phyloP scores from a whole-genome alignment of 2,797 vertebrate species.

The Malurus leucopterus region DNA sequence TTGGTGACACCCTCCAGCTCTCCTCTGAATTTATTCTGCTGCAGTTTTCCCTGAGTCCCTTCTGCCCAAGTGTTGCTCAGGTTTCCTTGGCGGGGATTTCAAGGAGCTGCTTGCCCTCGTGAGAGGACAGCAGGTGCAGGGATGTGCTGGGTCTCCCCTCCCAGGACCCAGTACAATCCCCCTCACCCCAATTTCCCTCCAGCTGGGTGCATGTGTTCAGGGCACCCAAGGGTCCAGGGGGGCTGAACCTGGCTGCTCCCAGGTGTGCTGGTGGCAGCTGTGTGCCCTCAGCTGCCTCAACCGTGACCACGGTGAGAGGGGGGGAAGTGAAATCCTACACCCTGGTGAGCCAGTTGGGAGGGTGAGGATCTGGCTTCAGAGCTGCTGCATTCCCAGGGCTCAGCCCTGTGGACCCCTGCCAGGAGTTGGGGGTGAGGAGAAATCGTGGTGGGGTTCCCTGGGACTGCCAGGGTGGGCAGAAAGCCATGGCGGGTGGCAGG shows the following conservation, averaged over 20 bases:
- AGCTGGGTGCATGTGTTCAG: not conserved
- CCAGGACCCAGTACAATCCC: not conserved
- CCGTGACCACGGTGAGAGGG: accelerated
- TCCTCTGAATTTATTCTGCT: not conserved
- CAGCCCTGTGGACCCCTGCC: not conserved
- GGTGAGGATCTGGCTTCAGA: not conserved
- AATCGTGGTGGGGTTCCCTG: not conserved
- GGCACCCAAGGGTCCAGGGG: not conserved
- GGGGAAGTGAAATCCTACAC: not conserved
- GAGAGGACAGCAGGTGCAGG: not conserved
- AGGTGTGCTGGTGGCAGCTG: not conserved
- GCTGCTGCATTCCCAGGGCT: accelerated
- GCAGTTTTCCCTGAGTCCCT: not conserved
- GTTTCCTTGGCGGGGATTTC: not conserved
- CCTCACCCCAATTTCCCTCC: not conserved
- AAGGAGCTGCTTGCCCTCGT: not conserved
- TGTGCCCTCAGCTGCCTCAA: not conserved
- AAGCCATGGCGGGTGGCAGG: accelerated
- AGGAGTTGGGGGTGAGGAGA: not conserved
- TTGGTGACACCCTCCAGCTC: not conserved
- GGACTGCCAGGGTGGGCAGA: not conserved
- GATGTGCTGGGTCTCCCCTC: not conserved
- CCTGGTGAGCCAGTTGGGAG: not conserved
- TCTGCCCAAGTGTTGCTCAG: not conserved
- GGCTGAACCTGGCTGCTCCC: not conserved